Conservation (phyloP, 2,113 vertebrate genomes). For the Siniperca knerii region DNA sequence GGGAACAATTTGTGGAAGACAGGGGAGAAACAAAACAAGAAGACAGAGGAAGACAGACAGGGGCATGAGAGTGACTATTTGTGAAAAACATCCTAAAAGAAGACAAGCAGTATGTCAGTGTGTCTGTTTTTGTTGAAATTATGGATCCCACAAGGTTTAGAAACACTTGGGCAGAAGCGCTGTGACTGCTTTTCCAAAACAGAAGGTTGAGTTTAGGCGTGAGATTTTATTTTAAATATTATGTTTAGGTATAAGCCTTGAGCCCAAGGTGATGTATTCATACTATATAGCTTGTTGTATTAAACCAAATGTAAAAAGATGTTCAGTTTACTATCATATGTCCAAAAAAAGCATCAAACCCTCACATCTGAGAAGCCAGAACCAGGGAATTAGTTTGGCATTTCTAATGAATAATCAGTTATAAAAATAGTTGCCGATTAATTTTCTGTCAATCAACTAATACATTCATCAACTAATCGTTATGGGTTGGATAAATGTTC, state of each 20-base stretch:
- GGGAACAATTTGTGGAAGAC: background rate
- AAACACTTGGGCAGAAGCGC: background rate
- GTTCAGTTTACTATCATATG: background rate
- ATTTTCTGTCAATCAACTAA: background rate
- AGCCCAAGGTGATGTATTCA: too few relatives aligned
- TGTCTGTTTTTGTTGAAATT: background rate
- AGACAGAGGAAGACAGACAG: background rate
- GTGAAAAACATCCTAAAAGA: background rate
- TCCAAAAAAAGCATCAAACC: too few relatives aligned
- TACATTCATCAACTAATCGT: background rate
- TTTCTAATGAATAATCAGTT: too few relatives aligned
- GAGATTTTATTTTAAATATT: background rate
- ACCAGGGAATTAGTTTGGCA: too few relatives aligned
- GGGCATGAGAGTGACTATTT: background rate
- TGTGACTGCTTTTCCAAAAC: background rate
- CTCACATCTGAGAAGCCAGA: too few relatives aligned
- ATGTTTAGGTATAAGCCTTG: background rate
- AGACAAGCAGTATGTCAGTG: background rate
- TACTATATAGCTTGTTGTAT: too few relatives aligned
- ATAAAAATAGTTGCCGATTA: background rate
- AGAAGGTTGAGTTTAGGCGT: background rate
- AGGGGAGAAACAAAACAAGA: background rate
- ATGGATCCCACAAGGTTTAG: background rate
- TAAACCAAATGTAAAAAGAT: background rate
- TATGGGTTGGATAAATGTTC: background rate